These are phyloP conservation scores for Hippasteria phrygiana DNA, from an alignment of 53 echinoderm and acorn worm species.

Conservation along the genomic window DNA sequence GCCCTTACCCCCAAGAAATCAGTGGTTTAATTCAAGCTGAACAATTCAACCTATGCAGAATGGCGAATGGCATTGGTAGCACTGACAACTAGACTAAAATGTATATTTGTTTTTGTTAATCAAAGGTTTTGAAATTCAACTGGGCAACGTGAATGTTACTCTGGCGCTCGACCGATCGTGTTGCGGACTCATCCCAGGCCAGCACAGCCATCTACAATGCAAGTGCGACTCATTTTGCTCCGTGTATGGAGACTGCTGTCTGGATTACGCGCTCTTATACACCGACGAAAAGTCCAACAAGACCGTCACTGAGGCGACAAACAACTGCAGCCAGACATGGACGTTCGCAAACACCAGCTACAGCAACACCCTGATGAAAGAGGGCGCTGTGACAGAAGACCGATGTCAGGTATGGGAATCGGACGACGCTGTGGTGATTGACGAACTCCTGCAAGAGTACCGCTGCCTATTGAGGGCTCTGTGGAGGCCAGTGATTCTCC, in stretches of 20 bases:
- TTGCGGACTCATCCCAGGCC: neutral
- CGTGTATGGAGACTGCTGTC: constrained; percentile 45
- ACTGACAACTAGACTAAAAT: too few species aligned
- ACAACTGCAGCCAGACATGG: neutral
- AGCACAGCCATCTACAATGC: neutral
- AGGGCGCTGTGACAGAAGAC: neutral
- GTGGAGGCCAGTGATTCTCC: constrained; percentile 37
- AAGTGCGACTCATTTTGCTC: constrained; percentile 26
- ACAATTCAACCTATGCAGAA: too few species aligned
- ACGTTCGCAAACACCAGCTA: neutral
- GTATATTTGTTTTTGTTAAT: neutral
- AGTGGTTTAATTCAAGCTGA: too few species aligned
- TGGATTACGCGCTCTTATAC: constrained; percentile 25
- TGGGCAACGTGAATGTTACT: neutral
- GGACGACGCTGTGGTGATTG: neutral
- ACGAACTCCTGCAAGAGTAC: neutral
- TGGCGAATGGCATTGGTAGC: too few species aligned
- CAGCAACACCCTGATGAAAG: neutral
- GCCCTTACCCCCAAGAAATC: too few species aligned
- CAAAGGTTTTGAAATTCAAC: constrained; percentile 8
- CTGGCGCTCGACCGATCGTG: constrained; percentile 11
- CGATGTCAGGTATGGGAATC: neutral
- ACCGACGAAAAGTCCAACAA: neutral
- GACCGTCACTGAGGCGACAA: neutral
- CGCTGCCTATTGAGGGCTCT: constrained; percentile 43